phyloP scores from a whole-genome alignment of 1,140 invertebrate genomes.

The Callitettix versicolor region DNA sequence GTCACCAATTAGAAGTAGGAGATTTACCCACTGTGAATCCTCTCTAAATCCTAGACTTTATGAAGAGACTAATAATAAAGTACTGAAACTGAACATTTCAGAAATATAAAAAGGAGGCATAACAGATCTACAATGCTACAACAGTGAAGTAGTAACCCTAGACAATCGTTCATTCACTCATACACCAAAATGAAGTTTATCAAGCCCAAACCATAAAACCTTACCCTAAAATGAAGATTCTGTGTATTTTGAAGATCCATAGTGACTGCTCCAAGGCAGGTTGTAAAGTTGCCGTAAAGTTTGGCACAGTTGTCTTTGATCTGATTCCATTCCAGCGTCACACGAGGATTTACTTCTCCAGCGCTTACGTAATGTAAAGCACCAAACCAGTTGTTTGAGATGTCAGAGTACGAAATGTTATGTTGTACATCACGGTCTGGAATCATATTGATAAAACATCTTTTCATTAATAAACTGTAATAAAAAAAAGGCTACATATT shows the following conservation, averaged over 20 bases:
- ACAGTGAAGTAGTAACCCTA: too few species aligned
- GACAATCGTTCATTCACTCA: too few species aligned
- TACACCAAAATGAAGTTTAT: too few species aligned
- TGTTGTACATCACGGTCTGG: slow-evolving; percentile 83
- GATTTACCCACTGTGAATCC: too few species aligned
- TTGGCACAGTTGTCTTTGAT: slow-evolving; percentile 81
- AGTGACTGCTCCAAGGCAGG: slow-evolving; percentile 67
- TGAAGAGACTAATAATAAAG: too few species aligned
- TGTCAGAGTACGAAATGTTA: slow-evolving; percentile 75
- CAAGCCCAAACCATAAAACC: too few species aligned
- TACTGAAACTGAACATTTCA: too few species aligned
- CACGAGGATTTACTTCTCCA: slow-evolving; percentile 89
- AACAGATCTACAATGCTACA: too few species aligned
- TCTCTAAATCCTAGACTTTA: too few species aligned
- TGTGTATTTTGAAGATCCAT: slow-evolving; percentile 92
- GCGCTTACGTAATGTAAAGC: slow-evolving; percentile 80
- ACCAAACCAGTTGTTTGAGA: slow-evolving; percentile 77
- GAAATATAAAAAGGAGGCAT: too few species aligned
- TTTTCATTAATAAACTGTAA: too few species aligned
- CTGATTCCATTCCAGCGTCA: slow-evolving; percentile 81
- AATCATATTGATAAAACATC: slow-evolving; percentile 26
- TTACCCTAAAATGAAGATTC: slow-evolving; percentile 72
- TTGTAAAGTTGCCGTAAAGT: slow-evolving; percentile 90
- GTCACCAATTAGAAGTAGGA: too few species aligned
- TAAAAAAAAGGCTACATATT: slow-evolving; percentile 10